Conservation (phyloP, 2,797 vertebrate genomes). For the Danio aesculapii region DNA sequence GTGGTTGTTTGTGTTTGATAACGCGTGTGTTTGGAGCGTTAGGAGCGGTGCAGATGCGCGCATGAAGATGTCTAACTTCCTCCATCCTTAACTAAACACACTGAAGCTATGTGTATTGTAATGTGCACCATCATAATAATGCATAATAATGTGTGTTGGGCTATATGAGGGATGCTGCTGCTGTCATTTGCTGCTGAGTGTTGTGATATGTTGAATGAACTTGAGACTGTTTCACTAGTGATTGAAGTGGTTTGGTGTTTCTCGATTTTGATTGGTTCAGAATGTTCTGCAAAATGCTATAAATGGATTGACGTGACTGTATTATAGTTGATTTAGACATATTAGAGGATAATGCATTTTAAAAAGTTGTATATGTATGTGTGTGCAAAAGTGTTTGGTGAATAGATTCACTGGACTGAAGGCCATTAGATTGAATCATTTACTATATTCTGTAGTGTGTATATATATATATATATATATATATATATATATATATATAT, state of each 20-base stretch:
- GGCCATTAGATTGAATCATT: no score
- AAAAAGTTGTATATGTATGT: no score
- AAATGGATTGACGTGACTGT: not conserved
- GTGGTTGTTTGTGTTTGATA: not conserved
- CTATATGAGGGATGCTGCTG: not conserved
- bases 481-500: no score
- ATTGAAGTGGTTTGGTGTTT: not conserved
- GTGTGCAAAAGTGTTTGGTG: no score
- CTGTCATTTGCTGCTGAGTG: not conserved
- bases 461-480: no score
- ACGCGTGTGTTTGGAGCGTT: constrained; percentile 19
- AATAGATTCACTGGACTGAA: no score
- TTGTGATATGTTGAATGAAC: not conserved
- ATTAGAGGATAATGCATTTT: no score
- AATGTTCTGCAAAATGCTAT: not conserved
- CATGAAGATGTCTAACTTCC: constrained; percentile 71
- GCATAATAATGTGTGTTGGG: not conserved
- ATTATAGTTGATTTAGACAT: no score
- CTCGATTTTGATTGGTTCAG: not conserved
- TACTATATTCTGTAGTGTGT: no score
- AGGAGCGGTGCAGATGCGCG: constrained; percentile 58
- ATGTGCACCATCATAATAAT: no score
- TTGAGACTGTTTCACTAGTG: not conserved
- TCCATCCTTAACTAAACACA: constrained; percentile 45
- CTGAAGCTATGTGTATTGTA: not conserved